These are phyloP conservation scores for Chiloscyllium plagiosum DNA, from an alignment of 2,113 vertebrate genomes.

Conservation along the genomic window DNA sequence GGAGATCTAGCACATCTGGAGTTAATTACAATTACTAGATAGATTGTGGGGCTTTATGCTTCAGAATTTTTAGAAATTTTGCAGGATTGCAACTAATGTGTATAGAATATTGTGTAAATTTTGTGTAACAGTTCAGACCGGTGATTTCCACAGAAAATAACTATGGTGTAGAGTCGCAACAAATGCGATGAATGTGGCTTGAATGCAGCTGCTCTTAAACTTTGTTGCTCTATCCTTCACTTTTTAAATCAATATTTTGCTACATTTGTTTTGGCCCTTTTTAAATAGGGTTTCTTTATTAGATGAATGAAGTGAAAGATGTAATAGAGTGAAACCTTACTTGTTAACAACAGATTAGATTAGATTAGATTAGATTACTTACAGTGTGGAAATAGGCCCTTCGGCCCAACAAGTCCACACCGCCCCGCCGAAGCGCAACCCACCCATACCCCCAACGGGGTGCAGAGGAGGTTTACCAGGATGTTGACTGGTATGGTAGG, in stretches of 20 bases:
- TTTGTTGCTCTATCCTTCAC: not conserved
- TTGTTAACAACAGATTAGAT: not conserved
- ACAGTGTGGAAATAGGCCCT: no score
- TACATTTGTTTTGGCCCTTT: not conserved
- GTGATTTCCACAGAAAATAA: not conserved
- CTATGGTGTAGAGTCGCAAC: not conserved
- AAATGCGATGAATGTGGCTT: not conserved
- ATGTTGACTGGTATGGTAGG: no score
- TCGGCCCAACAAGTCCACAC: no score
- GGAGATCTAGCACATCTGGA: constrained; percentile 51
- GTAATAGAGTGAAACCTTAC: not conserved
- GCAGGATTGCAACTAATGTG: not conserved
- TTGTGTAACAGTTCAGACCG: not conserved
- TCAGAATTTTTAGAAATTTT: not conserved
- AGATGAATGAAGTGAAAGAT: not conserved
- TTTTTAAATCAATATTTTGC: not conserved
- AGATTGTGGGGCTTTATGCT: not conserved
- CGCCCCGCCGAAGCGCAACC: no score
- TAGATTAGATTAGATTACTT: no score
- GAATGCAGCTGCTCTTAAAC: not conserved
- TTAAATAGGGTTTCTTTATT: not conserved
- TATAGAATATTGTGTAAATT: not conserved
- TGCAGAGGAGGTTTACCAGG: no score
- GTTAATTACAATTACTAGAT: constrained; percentile 47
- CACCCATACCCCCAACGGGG: no score